Evolutionary conservation across 2,113 vertebrate species (phyloP).

Genomic region (Upupa epops): DNA sequence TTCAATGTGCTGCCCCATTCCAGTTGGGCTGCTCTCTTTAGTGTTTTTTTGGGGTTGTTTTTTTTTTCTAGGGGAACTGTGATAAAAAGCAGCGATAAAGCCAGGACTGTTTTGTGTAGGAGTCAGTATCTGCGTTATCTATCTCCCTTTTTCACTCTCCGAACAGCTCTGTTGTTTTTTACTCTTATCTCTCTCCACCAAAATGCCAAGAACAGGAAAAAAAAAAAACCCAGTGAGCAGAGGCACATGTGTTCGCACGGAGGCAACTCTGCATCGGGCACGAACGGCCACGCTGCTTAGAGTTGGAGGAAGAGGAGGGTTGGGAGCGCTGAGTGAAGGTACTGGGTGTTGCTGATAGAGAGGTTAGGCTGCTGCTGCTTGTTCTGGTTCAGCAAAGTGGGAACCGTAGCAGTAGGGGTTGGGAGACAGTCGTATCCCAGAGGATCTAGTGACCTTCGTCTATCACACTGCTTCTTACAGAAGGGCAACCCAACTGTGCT

Average conservation of each 20-base stretch:
- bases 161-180: constrained; percentile 94
- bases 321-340: not conserved
- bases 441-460: not conserved
- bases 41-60: constrained; percentile 54
- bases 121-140: constrained; percentile 96
- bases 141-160: constrained; percentile 92
- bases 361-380: not conserved
- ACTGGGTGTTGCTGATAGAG: not conserved
- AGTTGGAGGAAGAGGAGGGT: not conserved
- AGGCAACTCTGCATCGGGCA: not conserved
- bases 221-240: constrained; percentile 68
- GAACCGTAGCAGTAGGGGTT: not conserved
- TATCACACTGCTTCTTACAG: not conserved
- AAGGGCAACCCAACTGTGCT: not conserved
- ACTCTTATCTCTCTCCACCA: constrained; percentile 92
- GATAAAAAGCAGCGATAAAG: constrained; percentile 95
- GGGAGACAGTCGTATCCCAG: not conserved
- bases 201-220: constrained; percentile 97
- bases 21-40: constrained; percentile 77
- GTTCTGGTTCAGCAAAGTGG: not conserved
- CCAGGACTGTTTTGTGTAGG: constrained; percentile 92
- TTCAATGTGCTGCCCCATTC: constrained; percentile 79
- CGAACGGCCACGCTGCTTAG: not conserved
- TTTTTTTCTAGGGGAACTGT: constrained; percentile 74
- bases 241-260: constrained; percentile 3